phyloP scores from a whole-genome alignment of 2,113 vertebrate species.

The Dicerorhinus sumatrensis region DNA sequence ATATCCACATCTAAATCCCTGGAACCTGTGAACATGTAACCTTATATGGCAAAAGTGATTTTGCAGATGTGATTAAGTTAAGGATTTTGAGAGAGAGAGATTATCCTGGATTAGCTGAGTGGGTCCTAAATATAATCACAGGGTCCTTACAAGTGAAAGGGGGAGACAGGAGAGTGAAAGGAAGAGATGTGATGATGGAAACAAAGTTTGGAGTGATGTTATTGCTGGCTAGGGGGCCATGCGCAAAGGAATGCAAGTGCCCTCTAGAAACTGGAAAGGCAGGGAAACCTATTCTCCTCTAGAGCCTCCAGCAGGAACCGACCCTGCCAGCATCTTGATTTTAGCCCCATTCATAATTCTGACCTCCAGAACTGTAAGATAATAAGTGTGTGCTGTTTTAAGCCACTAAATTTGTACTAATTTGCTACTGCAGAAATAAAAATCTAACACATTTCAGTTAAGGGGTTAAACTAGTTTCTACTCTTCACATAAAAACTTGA shows the following conservation, averaged over 20 bases:
- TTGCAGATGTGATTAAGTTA: not conserved
- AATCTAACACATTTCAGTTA: not conserved
- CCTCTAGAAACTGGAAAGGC: not conserved
- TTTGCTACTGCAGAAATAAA: not conserved
- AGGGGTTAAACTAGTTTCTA: not conserved
- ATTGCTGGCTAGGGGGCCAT: not conserved
- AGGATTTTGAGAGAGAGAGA: not conserved
- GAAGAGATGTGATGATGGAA: not conserved
- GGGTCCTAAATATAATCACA: not conserved
- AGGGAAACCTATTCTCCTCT: not conserved
- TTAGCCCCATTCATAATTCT: not conserved
- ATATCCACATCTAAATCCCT: not conserved
- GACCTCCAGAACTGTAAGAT: not conserved
- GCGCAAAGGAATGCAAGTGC: not conserved
- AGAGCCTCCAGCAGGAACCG: not conserved
- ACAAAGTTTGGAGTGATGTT: not conserved
- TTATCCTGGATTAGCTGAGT: not conserved
- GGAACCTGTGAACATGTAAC: not conserved
- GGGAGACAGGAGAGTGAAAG: not conserved
- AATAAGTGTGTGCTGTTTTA: not conserved
- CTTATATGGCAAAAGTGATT: not conserved
- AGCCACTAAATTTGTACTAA: not conserved
- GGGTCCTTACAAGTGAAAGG: not conserved
- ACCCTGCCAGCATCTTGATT: not conserved
- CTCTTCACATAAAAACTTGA: not conserved